These are phyloP conservation scores for Cephonodes hylas DNA, from an alignment of 2,888 invertebrate genomes.

Conservation along the genomic window DNA sequence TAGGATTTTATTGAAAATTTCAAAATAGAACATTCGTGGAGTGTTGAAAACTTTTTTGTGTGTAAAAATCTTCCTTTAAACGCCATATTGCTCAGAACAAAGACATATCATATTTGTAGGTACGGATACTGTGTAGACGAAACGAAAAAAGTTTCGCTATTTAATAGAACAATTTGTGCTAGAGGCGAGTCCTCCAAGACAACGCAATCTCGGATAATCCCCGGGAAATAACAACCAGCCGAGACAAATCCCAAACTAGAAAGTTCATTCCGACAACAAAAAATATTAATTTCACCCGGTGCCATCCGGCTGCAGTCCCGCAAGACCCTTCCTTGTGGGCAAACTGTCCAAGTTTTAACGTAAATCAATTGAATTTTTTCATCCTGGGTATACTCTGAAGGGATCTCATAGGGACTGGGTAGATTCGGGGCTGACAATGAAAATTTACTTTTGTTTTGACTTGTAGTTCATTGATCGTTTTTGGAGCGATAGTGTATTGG, in stretches of 20 bases:
- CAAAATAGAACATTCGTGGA: neutral
- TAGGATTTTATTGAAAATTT: neutral
- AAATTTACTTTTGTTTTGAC: neutral
- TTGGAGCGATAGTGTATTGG: neutral
- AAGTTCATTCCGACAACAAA: neutral
- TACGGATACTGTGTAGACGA: too few species aligned
- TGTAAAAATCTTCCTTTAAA: too few species aligned
- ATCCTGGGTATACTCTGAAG: neutral
- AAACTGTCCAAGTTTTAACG: conserved; percentile 47
- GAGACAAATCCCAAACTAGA: conserved; percentile 1
- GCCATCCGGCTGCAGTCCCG: conserved; percentile 25
- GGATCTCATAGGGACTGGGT: neutral
- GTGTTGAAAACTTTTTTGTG: neutral
- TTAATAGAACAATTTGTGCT: neutral
- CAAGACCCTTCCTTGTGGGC: conserved; percentile 41
- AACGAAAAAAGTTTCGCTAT: neutral
- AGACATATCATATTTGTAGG: too few species aligned
- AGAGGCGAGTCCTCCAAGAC: neutral
- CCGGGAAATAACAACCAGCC: neutral
- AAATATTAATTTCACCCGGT: conserved; percentile 11
- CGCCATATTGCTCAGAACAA: too few species aligned
- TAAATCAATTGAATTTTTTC: conserved; percentile 47
- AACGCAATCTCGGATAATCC: neutral
- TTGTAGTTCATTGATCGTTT: neutral
- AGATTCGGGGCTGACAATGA: neutral